These are phyloP conservation scores for Brachyopa scutellaris DNA, from an alignment of 2,888 invertebrate species.

Conservation along the genomic window DNA sequence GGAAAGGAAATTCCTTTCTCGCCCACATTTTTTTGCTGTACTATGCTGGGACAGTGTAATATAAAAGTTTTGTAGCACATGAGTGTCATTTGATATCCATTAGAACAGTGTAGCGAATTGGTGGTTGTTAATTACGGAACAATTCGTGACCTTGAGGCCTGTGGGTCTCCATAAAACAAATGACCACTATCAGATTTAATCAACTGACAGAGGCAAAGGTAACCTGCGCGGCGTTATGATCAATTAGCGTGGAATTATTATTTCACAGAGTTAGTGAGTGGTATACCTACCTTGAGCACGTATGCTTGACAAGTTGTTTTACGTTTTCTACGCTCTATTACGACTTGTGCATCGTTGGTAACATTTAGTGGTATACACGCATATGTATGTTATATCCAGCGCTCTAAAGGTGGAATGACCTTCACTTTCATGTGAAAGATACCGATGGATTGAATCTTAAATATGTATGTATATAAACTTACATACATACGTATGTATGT, in stretches of 20 bases:
- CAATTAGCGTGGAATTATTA: constrained; percentile 20
- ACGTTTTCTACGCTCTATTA: too few relatives aligned
- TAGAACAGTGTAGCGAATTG: background rate
- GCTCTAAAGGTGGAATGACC: too few relatives aligned
- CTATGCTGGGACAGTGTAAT: constrained; percentile 9
- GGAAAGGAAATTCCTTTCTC: constrained; percentile 44
- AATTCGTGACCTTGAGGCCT: constrained; percentile 17
- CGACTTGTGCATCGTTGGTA: too few relatives aligned
- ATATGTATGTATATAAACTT: too few relatives aligned
- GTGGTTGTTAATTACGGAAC: constrained; percentile 10
- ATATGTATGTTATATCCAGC: too few relatives aligned
- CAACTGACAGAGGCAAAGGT: too few relatives aligned
- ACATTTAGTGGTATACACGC: too few relatives aligned
- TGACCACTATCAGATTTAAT: constrained; percentile 4
- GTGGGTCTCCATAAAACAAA: background rate
- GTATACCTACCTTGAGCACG: background rate
- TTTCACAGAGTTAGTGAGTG: background rate
- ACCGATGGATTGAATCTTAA: too few relatives aligned
- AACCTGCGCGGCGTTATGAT: background rate
- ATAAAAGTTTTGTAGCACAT: constrained; percentile 1
- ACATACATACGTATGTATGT: too few relatives aligned
- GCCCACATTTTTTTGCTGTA: constrained; percentile 21
- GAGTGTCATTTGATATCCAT: background rate
- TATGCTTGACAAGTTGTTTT: too few relatives aligned
- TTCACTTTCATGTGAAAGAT: too few relatives aligned